Conservation (phyloP, 1,140 invertebrate species). For the Carposina sasakii region DNA sequence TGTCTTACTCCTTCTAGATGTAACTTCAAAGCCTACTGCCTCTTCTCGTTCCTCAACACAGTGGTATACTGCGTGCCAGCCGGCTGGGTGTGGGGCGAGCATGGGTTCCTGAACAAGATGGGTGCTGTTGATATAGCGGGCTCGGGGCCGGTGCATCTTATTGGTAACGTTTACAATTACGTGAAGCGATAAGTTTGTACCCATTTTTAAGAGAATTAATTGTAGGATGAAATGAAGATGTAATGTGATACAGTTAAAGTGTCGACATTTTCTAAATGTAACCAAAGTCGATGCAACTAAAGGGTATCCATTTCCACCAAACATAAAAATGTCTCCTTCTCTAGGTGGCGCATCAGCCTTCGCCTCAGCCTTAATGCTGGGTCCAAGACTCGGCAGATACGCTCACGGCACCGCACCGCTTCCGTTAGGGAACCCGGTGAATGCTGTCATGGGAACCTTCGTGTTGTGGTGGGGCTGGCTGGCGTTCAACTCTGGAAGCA, state of each 20-base stretch:
- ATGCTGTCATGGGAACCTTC: conserved; percentile 92
- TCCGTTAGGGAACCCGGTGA: conserved; percentile 90
- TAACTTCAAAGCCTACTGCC: conserved; percentile 91
- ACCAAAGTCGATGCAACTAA: too few species aligned
- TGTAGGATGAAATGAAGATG: too few species aligned
- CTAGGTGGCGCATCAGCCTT: conserved; percentile 79
- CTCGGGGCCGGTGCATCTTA: conserved; percentile 93
- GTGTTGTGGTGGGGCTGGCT: conserved; percentile 97
- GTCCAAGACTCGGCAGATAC: conserved; percentile 90
- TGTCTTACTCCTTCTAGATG: conserved; percentile 76
- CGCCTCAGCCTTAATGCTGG: conserved; percentile 91
- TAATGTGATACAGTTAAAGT: too few species aligned
- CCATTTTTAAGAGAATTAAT: too few species aligned
- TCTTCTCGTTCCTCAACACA: conserved; percentile 93
- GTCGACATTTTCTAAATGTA: too few species aligned
- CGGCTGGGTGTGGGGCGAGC: conserved; percentile 93
- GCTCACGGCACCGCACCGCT: conserved; percentile 82
- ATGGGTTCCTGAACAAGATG: conserved; percentile 86
- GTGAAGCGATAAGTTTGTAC: too few species aligned
- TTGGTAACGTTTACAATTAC: too few species aligned
- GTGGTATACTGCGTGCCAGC: conserved; percentile 93
- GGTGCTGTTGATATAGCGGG: conserved; percentile 93
- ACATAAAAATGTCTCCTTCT: conserved; percentile 8
- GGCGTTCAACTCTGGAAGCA: conserved; percentile 94
- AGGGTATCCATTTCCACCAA: too few species aligned